Conservation (phyloP, 1,140 invertebrate species). For the Sesamia nonagrioides region DNA sequence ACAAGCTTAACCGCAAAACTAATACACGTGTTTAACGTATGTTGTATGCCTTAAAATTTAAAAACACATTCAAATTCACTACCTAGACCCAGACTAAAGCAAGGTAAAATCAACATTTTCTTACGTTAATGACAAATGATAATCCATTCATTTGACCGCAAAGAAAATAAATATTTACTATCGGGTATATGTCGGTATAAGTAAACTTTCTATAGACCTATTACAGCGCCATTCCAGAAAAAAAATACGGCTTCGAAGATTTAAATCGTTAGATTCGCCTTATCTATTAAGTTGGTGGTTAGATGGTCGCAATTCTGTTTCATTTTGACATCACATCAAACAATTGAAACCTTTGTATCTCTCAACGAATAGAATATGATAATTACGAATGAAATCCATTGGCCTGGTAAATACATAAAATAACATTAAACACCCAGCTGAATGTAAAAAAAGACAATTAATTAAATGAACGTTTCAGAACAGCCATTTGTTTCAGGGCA, state of each 20-base stretch:
- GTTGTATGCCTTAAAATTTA: neutral
- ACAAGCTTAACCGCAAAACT: neutral
- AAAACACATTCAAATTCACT: neutral
- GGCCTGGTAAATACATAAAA: neutral
- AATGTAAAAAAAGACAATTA: constrained; percentile 10
- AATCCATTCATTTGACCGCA: neutral
- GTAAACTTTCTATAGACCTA: no score
- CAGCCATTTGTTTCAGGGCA: neutral
- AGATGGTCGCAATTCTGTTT: no score
- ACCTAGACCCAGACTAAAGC: no score
- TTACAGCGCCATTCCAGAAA: no score
- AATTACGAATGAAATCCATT: neutral
- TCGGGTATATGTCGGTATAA: no score
- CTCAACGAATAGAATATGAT: neutral
- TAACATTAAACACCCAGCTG: constrained; percentile 7
- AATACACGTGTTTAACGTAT: neutral
- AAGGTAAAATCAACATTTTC: neutral
- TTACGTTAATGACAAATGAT: neutral
- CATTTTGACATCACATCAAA: no score
- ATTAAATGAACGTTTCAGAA: constrained; percentile 4
- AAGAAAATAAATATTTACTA: neutral
- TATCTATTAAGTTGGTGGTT: no score
- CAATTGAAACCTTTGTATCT: no score
- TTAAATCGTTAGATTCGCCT: no score
- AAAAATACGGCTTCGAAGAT: no score